Evolutionary conservation across 2,113 vertebrate genomes (phyloP), one percentile per base, ranked within the genome.

Genomic region (Pollachius pollachius): DNA sequence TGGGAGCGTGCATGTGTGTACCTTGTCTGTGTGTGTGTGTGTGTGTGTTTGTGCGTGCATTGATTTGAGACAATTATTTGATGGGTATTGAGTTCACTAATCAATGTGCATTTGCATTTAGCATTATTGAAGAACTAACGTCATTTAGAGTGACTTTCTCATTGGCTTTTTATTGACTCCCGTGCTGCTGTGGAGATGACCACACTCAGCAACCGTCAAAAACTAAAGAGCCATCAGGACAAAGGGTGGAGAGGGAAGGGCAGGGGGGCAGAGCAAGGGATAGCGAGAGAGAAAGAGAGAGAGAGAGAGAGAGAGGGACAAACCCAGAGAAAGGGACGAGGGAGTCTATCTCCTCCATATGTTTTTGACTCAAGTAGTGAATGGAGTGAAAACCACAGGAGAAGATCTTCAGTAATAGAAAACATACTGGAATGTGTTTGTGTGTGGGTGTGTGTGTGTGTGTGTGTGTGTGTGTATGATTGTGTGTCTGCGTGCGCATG

Each of bases 21-120:
- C 6, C 30, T 3, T 16, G 16, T 37, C 27, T 37, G 25, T 16
- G 4, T 64, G 18, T 12, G 12, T n/a, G 27, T 58, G 12, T 7
- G 17, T 63, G 62, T 18, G 64, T 21, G 9, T 3, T 12, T 19
- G 17, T 7, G 16, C 5, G 18, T 19, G 17, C 60, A 30, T 30
- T 65, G 60, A 73, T 71, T 34, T 78, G 30, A 48, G 58, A 48
- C 13, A 6, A 72, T 79, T 8, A 67, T 54, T 78, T 63, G 61
- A 81, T 78, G 60, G 75, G 62, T 65, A 77, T 75, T 17, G 78
- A 88, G 30, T 78, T 1, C 27, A 64, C 70, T 62, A 77, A 81
- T 86, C 67, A 77, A 75, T 79, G 67, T 76, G 68, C 76, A 75
- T 78, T 74, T 70, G 57, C 65, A 82, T 87, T 67, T 76, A 83